phyloP scores from a whole-genome alignment of 2,113 vertebrate species.

The Climacteris rufus region DNA sequence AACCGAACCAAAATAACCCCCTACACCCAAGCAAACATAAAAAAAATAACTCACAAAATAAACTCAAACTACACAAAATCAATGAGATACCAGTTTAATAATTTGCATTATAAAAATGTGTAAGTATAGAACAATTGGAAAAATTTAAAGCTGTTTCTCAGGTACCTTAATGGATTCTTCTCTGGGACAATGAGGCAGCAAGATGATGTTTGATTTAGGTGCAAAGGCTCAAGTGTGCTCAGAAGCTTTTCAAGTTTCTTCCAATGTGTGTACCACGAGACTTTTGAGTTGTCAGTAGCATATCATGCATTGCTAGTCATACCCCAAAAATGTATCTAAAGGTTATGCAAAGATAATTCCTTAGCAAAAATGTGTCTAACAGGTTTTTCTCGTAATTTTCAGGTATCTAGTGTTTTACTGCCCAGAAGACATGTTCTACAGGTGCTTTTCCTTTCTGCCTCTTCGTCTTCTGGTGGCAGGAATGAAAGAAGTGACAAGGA shows the following conservation, averaged over 20 bases:
- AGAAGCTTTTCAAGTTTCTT: not conserved
- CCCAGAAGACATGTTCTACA: conserved; percentile 83
- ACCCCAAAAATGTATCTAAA: not conserved
- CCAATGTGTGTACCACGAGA: not conserved
- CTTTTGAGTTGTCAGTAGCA: not conserved
- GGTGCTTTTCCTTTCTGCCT: conserved; percentile 77
- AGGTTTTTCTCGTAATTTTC: conserved; percentile 27
- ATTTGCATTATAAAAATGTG: not conserved
- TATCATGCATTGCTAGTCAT: not conserved
- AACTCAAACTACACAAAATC: not conserved
- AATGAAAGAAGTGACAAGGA: conserved; percentile 95
- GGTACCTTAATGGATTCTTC: not conserved
- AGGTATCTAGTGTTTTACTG: conserved; percentile 96
- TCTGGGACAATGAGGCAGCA: not conserved
- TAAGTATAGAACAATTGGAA: not conserved
- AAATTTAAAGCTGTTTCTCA: not conserved
- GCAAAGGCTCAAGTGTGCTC: not conserved
- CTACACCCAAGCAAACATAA: fast-evolving
- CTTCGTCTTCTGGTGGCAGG: conserved; percentile 83
- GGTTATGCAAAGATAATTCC: not conserved
- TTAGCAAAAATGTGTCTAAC: not conserved
- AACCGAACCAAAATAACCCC: not conserved
- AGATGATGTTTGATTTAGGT: not conserved
- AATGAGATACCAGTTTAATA: not conserved
- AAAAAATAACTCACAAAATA: not conserved